phyloP scores from a whole-genome alignment of 2,797 vertebrate genomes.

The Fundulus diaphanus region DNA sequence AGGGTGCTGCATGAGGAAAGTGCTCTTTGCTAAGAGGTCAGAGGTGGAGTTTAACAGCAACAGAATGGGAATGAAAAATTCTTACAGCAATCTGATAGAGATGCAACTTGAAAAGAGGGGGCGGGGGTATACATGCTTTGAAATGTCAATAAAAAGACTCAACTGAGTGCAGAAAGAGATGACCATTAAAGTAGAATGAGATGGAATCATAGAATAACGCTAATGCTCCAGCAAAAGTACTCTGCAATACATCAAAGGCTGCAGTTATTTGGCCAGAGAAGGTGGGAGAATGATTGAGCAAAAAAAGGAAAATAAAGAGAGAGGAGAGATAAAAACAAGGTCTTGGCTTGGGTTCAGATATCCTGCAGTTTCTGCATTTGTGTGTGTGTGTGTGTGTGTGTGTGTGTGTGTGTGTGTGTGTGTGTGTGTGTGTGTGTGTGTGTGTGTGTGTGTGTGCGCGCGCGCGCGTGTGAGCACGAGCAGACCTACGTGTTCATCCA shows the following conservation, averaged over 20 bases:
- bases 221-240: conserved; percentile 54
- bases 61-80: conserved; percentile 10
- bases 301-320: conserved; percentile 56
- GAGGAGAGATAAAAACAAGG: conserved; percentile 48
- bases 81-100: conserved; percentile 3
- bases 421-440: background rate
- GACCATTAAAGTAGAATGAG: conserved; percentile 43
- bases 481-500: conserved; percentile 34
- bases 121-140: background rate
- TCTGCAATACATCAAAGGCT: conserved; percentile 65
- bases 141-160: conserved; percentile 23
- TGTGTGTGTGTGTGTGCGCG: conserved; percentile 1
- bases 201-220: conserved; percentile 49
- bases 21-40: conserved; percentile 42
- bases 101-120: conserved; percentile 9
- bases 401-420: background rate
- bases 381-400: background rate
- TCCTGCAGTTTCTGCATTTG: conserved; percentile 35
- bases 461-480: background rate
- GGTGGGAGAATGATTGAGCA: conserved; percentile 29
- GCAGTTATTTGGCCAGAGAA: conserved; percentile 46
- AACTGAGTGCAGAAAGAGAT: conserved; percentile 29
- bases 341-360: conserved; percentile 70
- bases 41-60: conserved; percentile 23
- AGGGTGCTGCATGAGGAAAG: conserved; percentile 47